phyloP scores from a whole-genome alignment of 2,797 vertebrate species.

The Gallinago stenura region DNA sequence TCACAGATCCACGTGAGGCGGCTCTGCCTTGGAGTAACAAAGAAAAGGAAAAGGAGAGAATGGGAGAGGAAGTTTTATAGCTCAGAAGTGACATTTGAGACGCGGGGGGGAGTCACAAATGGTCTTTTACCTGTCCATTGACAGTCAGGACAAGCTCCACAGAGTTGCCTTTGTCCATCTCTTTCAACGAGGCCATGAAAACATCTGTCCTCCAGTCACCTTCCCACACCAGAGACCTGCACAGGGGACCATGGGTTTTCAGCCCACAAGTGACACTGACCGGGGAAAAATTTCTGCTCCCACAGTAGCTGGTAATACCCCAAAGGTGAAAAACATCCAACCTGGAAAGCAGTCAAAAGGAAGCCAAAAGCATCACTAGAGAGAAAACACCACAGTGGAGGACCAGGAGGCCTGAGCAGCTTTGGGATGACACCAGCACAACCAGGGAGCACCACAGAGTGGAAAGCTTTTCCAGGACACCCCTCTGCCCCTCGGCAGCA shows the following conservation, averaged over 20 bases:
- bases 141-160: conserved; percentile 87
- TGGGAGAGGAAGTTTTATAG: not conserved
- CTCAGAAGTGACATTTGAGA: not conserved
- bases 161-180: conserved; percentile 80
- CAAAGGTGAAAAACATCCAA: not conserved
- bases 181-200: conserved; percentile 77
- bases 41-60: not conserved
- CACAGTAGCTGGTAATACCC: not conserved
- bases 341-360: not conserved
- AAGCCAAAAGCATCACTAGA: not conserved
- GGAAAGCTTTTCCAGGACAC: not conserved
- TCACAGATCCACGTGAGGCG: fast-evolving
- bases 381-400: not conserved
- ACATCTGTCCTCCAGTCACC: conserved; percentile 85
- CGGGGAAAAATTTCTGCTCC: not conserved
- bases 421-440: not conserved
- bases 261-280: not conserved
- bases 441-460: not conserved
- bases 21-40: not conserved
- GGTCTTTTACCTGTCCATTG: conserved; percentile 79
- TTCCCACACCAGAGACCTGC: conserved; percentile 89
- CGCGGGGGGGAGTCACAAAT: not conserved
- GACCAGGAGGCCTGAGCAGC: not conserved
- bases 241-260: not conserved
- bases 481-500: fast-evolving